These are phyloP conservation scores for Sphenodon punctatus DNA, from an alignment of 2,797 vertebrate genomes.

Conservation along the genomic window DNA sequence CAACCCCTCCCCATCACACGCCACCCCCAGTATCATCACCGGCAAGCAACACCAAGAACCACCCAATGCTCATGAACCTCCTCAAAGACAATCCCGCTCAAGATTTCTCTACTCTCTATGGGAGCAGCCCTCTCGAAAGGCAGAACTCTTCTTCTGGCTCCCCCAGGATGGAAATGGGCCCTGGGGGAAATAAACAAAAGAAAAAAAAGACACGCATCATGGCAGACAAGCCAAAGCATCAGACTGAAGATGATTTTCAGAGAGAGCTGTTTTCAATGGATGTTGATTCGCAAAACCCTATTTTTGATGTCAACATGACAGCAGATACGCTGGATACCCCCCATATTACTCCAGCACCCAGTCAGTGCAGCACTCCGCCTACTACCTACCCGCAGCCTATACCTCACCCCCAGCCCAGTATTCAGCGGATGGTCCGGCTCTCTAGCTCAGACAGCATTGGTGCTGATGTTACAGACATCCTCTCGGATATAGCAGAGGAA, in stretches of 20 bases:
- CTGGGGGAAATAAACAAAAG: conserved; percentile 87
- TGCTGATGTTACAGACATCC: conserved; percentile 94
- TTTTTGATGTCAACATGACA: conserved; percentile 94
- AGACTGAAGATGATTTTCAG: conserved; percentile 97
- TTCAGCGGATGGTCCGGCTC: conserved; percentile 89
- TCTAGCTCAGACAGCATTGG: conserved; percentile 98
- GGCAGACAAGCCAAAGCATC: conserved; percentile 83
- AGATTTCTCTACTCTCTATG: conserved; percentile 92
- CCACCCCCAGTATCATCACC: conserved; percentile 96
- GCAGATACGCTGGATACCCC: conserved; percentile 94
- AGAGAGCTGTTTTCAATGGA: conserved; percentile 98
- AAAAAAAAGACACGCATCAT: conserved; percentile 88
- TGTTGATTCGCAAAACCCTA: conserved; percentile 95
- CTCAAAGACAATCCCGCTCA: conserved; percentile 97
- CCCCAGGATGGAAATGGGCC: conserved; percentile 84
- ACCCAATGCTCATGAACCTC: conserved; percentile 99
- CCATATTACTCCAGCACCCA: conserved; percentile 95
- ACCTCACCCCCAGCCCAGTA: conserved; percentile 81
- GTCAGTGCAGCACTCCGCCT: conserved; percentile 95
- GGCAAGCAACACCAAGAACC: conserved; percentile 98
- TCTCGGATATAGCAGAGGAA: conserved; percentile 96
- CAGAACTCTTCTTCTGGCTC: conserved; percentile 96
- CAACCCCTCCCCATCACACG: conserved; percentile 95
- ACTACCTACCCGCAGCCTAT: conserved; percentile 86
- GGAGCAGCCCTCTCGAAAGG: conserved; percentile 93